Conservation (phyloP, 2,888 invertebrate species). For the Scrobipalpa costella region DNA sequence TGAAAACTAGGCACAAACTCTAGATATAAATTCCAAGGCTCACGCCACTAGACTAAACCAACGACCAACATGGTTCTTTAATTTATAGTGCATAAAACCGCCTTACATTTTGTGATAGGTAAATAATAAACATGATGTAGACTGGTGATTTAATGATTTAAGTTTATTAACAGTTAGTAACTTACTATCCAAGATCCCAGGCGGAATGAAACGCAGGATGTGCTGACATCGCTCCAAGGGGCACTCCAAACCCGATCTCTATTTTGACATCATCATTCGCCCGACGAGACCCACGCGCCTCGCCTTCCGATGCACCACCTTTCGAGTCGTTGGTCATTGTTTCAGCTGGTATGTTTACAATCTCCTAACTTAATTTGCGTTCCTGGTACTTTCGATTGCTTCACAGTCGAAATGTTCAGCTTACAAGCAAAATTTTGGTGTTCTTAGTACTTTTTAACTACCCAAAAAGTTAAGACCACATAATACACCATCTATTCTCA, state of each 20-base stretch:
- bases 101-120: too few relatives aligned
- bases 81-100: too few relatives aligned
- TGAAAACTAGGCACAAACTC: too few relatives aligned
- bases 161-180: slow-evolving; percentile 19
- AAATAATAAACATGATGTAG: too few relatives aligned
- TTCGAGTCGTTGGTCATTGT: slow-evolving; percentile 62
- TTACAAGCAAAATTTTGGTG: background rate
- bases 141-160: background rate
- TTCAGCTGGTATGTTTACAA: slow-evolving; percentile 8
- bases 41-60: too few relatives aligned
- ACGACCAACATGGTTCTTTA: too few relatives aligned
- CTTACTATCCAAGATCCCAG: slow-evolving; percentile 79
- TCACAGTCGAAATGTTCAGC: background rate
- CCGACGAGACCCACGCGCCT: slow-evolving; percentile 43
- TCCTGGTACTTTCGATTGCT: background rate
- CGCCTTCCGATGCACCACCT: background rate
- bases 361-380: background rate
- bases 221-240: slow-evolving; percentile 76
- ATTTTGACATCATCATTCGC: slow-evolving; percentile 78
- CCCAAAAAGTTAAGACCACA: slow-evolving; percentile 8
- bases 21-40: too few relatives aligned
- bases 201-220: slow-evolving; percentile 79
- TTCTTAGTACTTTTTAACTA: slow-evolving; percentile 21
- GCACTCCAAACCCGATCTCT: slow-evolving; percentile 76
- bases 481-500: too few relatives aligned